phyloP scores from a whole-genome alignment of 2,888 invertebrate species.

The Ochropleura leucogaster region DNA sequence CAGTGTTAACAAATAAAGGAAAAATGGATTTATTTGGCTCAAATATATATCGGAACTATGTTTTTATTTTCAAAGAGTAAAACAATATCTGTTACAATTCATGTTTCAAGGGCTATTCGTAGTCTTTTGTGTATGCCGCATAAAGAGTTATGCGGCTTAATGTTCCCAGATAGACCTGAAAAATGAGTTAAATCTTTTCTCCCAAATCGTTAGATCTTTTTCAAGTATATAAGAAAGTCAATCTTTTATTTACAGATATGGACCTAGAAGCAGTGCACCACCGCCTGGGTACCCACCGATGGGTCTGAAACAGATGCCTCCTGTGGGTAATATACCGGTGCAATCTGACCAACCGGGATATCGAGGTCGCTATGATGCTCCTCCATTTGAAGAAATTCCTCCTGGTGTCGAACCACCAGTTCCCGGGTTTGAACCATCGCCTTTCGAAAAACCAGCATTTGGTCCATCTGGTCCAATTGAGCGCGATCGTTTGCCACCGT shows the following conservation, averaged over 20 bases:
- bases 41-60: neutral
- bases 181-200: neutral
- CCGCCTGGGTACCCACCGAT: conserved; percentile 81
- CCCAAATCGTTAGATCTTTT: neutral
- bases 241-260: conserved; percentile 83
- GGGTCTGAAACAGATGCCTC: conserved; percentile 81
- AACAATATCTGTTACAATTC: neutral
- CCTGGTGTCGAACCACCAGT: conserved; percentile 92
- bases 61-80: neutral
- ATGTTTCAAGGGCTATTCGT: neutral
- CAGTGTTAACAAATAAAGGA: neutral
- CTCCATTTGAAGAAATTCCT: conserved; percentile 90
- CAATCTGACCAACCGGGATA: conserved; percentile 82
- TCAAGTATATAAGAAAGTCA: conserved; percentile 17
- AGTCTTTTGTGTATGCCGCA: neutral
- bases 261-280: conserved; percentile 80
- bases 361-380: conserved; percentile 84
- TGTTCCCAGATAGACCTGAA: neutral
- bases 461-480: conserved; percentile 80
- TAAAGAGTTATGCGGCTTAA: neutral
- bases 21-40: neutral
- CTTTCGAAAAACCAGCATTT: conserved; percentile 88
- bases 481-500: conserved; percentile 82
- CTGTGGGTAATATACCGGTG: conserved; percentile 76
- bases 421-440: conserved; percentile 91